phyloP scores from a whole-genome alignment of 23 tunicate species.

The Corella eumyota region DNA sequence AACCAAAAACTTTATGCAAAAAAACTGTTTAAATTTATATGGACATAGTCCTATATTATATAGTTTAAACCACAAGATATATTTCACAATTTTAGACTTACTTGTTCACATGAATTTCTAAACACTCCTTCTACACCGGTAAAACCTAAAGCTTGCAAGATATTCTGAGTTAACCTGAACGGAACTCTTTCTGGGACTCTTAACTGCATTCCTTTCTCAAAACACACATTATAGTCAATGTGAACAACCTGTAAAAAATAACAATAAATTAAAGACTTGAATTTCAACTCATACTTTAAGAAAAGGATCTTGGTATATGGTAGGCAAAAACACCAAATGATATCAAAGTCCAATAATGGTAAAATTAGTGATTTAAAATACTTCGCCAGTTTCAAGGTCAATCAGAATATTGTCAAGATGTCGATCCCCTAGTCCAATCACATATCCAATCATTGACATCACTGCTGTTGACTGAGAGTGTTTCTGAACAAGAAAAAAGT shows the following conservation, averaged over 20 bases:
- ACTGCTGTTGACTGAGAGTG: constrained; percentile 92
- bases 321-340: neutral
- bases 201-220: constrained; percentile 88
- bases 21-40: too few species aligned
- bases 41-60: too few species aligned
- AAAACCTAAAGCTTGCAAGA: constrained; percentile 71
- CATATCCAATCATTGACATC: constrained; percentile 98
- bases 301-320: neutral
- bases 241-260: constrained; percentile 72
- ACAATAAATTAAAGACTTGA: neutral
- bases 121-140: constrained; percentile 86
- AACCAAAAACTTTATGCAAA: too few species aligned
- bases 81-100: too few species aligned
- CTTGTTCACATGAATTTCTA: constrained; percentile 83
- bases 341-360: neutral
- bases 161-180: constrained; percentile 86
- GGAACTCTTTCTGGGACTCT: constrained; percentile 96
- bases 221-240: constrained; percentile 98
- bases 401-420: constrained; percentile 96
- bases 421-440: constrained; percentile 96
- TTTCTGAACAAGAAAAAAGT: constrained; percentile 34
- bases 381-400: constrained; percentile 96
- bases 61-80: too few species aligned
- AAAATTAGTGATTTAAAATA: constrained; percentile 1
- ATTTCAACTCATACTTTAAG: neutral